Base-by-base conservation (phyloP, 2,888 invertebrate species). In the Dynastes grantii region DNA sequence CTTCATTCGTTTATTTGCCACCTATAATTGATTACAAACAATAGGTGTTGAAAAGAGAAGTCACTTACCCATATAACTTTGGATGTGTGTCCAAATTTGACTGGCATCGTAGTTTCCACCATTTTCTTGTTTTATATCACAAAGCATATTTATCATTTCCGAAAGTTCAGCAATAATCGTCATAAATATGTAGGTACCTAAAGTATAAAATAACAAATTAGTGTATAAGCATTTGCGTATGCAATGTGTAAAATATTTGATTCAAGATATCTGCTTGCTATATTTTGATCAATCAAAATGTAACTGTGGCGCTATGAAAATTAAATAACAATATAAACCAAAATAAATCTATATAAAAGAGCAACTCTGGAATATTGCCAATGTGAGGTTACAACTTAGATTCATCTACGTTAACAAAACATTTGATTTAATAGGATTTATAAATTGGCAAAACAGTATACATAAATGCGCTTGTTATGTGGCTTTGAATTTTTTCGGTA, bases 321-420 rank as follows among this genome's bases (percentile, higher is more conserved):
- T 51, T 68, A 51, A 68, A 65, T 65, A 68, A 68, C 68, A 68
- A 68, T 68, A 68, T 16, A 22, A 68, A 51, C 68, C 11, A 49
- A 68, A 68, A 68, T 51, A 68, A 49, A 22, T 8, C 11, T 45
- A 68, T 49, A 68, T 51, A 51, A 9, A 51, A 68, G 11, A 27
- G 45, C 32, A 16, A 37, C 9, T 22, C 27, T 68, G 68, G 68
- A 68, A 27, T 49, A 49, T 49, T 22, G 68, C 68, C 68, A 68
- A 49, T 2, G 29, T 29, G 29, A 11, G 61, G 4, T 61, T 22
- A 29, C 22, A 61, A 5, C 29, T 61, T 27, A 6, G 29, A 27
- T 61, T 16, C n/a, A 29, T 27, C 61, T 27, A 61, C 22, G 22
- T 61, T 61, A 29, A 61, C 22, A 61, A 27, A 22, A 29, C 6